These are phyloP conservation scores for Dallia pectoralis DNA, from an alignment of 2,797 vertebrate genomes.

Conservation along the genomic window DNA sequence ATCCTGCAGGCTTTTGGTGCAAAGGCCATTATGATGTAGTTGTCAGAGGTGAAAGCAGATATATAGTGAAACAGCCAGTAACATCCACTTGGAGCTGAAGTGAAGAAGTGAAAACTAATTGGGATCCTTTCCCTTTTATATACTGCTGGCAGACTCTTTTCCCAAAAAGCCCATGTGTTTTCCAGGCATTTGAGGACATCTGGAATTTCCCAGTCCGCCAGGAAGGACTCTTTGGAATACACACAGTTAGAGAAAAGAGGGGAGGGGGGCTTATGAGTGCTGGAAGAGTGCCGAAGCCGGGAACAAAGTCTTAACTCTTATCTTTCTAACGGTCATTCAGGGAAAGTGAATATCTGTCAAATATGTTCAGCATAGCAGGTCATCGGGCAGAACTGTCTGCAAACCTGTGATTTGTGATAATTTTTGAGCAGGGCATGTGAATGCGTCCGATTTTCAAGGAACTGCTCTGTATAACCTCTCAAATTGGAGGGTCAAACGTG, in stretches of 20 bases:
- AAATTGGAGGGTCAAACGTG: neutral
- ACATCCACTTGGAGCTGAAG: slow-evolving; percentile 23
- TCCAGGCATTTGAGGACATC: slow-evolving; percentile 53
- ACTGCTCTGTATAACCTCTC: neutral
- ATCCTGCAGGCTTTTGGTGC: slow-evolving; percentile 31
- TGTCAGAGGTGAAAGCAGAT: slow-evolving; percentile 8
- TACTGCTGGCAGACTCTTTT: slow-evolving; percentile 36
- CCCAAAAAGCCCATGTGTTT: slow-evolving; percentile 41
- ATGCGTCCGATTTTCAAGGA: neutral
- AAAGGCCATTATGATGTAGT: slow-evolving; percentile 48
- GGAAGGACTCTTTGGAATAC: slow-evolving; percentile 29
- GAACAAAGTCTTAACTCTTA: neutral
- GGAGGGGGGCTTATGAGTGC: neutral
- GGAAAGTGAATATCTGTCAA: neutral
- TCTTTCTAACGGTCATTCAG: neutral
- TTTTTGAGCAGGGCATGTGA: neutral
- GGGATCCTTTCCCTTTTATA: slow-evolving; percentile 53
- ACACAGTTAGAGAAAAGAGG: neutral
- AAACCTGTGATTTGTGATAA: neutral
- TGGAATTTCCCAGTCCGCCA: slow-evolving; percentile 51
- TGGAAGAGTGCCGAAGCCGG: neutral
- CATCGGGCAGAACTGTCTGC: neutral
- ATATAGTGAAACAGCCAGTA: slow-evolving; percentile 14
- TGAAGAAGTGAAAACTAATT: slow-evolving; percentile 29
- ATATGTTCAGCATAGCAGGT: neutral